Percentiles rank a stretch among this genome's conserved stretches.
These are phyloP conservation scores for Ommatoiulus sabulosus DNA, from an alignment of 2,888 invertebrate genomes.

Conservation along the genomic window DNA sequence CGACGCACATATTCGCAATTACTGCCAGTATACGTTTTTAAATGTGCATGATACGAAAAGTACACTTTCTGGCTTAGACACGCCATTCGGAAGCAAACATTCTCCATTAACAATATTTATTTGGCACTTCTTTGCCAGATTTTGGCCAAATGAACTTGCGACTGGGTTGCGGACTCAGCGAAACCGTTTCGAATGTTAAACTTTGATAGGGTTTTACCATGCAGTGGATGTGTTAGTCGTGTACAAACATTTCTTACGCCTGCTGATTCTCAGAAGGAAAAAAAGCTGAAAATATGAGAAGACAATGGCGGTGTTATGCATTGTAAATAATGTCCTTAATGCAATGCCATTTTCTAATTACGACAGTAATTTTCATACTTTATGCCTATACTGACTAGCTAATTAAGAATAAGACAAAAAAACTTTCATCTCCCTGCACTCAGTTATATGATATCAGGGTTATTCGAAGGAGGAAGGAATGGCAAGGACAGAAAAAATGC, in stretches of 20 bases:
- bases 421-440: no score
- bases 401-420: no score
- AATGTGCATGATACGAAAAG: not conserved
- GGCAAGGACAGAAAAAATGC: no score
- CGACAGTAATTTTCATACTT: no score
- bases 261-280: conserved; percentile 11
- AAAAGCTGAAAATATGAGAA: not conserved
- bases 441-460: no score
- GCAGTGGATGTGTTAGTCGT: not conserved
- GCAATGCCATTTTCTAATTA: no score
- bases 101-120: not conserved
- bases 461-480: no score
- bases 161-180: not conserved
- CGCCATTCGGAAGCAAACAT: not conserved
- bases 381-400: no score
- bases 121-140: not conserved
- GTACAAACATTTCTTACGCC: not conserved
- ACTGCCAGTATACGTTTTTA: not conserved
- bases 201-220: not conserved
- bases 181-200: not conserved
- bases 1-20: not conserved
- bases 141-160: not conserved
- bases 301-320: not conserved
- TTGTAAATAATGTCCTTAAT: not conserved
- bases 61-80: not conserved